phyloP scores from a whole-genome alignment of 2,888 invertebrate species.

The Cheilosia vernalis region DNA sequence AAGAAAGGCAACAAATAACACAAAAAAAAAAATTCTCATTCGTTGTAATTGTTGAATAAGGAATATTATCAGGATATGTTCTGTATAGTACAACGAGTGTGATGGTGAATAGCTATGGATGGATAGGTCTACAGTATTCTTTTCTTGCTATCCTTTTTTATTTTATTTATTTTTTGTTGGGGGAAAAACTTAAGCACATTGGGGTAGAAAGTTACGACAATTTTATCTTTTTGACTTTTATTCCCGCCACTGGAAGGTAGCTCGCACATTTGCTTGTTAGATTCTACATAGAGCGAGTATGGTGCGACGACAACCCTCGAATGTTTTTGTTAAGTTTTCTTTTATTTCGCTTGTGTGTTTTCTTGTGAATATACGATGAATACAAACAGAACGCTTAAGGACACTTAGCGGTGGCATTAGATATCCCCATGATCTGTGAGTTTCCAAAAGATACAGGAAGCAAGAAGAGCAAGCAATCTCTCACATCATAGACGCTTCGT shows the following conservation, averaged over 20 bases:
- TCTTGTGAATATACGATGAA: slow-evolving; percentile 14
- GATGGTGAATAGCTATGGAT: background rate
- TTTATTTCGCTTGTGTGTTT: background rate
- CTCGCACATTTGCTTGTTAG: slow-evolving; percentile 14
- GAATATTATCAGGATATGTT: slow-evolving; percentile 43
- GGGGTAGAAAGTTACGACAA: slow-evolving; percentile 54
- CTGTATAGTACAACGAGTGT: background rate
- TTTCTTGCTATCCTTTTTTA: slow-evolving; percentile 4
- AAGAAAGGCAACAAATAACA: slow-evolving; percentile 4
- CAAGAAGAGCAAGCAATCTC: background rate
- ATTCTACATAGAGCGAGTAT: background rate
- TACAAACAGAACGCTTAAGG: slow-evolving; percentile 40
- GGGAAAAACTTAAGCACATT: slow-evolving; percentile 41
- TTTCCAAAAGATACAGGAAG: slow-evolving; percentile 7
- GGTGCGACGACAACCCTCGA: slow-evolving; percentile 36
- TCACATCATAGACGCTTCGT: slow-evolving; percentile 23
- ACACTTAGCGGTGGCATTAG: slow-evolving; percentile 37
- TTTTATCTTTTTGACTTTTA: slow-evolving; percentile 49
- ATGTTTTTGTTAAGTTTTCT: slow-evolving; percentile 44
- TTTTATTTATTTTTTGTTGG: background rate
- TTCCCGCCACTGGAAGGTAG: background rate
- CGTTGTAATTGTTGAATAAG: slow-evolving; percentile 59
- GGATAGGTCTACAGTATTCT: slow-evolving; percentile 15
- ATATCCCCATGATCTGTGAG: slow-evolving; percentile 34
- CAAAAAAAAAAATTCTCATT: slow-evolving; percentile 44